Evolutionary conservation across 2,113 vertebrate genomes (phyloP).

Genomic region (Hucho hucho): DNA sequence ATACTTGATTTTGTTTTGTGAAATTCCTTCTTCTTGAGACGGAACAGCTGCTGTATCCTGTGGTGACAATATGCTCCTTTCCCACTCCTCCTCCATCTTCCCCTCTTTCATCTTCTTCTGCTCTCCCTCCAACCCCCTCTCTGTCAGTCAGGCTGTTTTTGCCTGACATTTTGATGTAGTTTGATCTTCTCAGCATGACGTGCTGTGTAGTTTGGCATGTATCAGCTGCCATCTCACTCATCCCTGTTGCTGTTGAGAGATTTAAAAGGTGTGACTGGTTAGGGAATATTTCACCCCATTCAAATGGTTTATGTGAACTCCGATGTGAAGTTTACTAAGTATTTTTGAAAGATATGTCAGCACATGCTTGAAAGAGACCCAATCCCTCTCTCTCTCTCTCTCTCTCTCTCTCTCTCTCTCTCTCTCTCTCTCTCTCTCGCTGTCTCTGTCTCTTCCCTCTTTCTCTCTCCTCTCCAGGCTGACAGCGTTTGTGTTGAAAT

Average conservation of each 20-base stretch:
- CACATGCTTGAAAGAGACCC: constrained; percentile 30
- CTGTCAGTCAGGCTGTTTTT: constrained; percentile 5
- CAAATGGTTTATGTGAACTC: constrained; percentile 23
- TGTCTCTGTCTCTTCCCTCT: constrained; percentile 11
- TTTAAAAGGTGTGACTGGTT: constrained; percentile 32
- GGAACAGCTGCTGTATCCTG: constrained; percentile 50
- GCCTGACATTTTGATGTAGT: not conserved
- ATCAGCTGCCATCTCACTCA: not conserved
- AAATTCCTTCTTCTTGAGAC: constrained; percentile 46
- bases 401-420: constrained; percentile 9
- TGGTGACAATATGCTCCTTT: constrained; percentile 21
- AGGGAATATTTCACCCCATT: constrained; percentile 32
- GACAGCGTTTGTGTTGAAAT: constrained; percentile 93
- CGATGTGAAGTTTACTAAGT: constrained; percentile 17
- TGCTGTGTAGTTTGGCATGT: constrained; percentile 9
- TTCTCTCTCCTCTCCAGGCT: constrained; percentile 72
- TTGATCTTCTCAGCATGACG: not conserved
- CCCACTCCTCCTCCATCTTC: constrained; percentile 40
- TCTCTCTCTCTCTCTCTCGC: constrained; percentile 1
- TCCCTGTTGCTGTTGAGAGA: constrained; percentile 36
- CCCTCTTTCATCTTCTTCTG: constrained; percentile 33
- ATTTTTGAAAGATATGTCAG: constrained; percentile 29
- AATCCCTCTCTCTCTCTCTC: constrained; percentile 8
- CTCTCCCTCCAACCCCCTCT: constrained; percentile 21
- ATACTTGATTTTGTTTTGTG: constrained; percentile 39